Conservation (phyloP, 2,888 invertebrate genomes). For the Rotaria magnacalcarata region DNA sequence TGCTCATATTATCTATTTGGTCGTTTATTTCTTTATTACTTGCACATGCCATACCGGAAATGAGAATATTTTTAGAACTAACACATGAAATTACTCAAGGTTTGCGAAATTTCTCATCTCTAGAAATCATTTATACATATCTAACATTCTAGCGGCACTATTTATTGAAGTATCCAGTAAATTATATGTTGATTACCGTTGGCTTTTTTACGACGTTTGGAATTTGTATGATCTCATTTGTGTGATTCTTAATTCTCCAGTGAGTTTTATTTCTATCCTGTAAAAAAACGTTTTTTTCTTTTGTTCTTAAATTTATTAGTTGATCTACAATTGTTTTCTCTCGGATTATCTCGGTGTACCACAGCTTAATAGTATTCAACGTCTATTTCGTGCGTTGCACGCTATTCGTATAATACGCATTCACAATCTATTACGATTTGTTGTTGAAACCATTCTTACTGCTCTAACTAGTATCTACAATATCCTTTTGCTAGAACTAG, state of each 20-base stretch:
- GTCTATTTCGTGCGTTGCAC: conserved; percentile 28
- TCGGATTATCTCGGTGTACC: background rate
- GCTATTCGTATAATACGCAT: conserved; percentile 23
- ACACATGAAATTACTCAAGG: background rate
- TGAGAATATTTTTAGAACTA: conserved; percentile 17
- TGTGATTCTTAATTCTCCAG: conserved; percentile 30
- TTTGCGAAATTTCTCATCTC: background rate
- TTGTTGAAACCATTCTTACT: background rate
- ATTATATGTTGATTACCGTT: background rate
- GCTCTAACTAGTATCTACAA: background rate
- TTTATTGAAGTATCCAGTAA: conserved; percentile 24
- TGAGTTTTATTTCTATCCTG: background rate
- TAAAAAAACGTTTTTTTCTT: background rate
- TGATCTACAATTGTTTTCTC: background rate
- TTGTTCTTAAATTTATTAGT: background rate
- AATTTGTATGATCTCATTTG: conserved; percentile 6
- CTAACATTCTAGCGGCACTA: background rate
- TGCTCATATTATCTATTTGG: background rate
- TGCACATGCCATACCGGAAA: background rate
- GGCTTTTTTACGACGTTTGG: conserved; percentile 19
- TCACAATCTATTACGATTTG: background rate
- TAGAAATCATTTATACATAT: background rate
- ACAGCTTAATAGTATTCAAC: background rate
- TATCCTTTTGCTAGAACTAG: conserved; percentile 20
- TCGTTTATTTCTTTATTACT: conserved; percentile 20